phyloP scores from a whole-genome alignment of 2,888 invertebrate genomes.

The Zootermopsis nevadensis region DNA sequence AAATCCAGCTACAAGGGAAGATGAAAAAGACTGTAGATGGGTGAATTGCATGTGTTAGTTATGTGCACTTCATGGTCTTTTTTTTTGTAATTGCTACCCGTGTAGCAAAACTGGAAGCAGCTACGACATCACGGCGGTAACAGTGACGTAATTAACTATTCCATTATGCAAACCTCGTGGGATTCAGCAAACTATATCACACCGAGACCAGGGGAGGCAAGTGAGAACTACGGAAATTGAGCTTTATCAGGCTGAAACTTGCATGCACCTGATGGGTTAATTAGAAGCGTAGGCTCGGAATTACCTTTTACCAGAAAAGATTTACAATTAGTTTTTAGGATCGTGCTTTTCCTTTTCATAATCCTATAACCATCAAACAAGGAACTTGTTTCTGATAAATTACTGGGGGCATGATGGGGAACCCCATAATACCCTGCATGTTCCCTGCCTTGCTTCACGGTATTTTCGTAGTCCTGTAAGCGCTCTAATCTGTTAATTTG shows the following conservation, averaged over 20 bases:
- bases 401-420: no score
- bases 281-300: neutral
- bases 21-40: no score
- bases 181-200: no score
- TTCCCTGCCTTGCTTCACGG: no score
- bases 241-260: neutral
- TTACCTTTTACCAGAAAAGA: neutral
- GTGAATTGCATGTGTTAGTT: no score
- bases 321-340: neutral
- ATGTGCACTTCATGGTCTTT: neutral
- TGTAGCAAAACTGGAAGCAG: neutral
- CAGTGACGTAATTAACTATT: conserved; percentile 7
- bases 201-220: neutral
- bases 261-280: neutral
- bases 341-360: no score
- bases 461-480: no score
- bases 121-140: neutral
- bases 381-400: no score
- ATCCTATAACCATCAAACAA: no score
- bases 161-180: neutral
- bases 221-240: neutral
- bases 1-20: no score
- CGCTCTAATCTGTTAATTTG: no score
- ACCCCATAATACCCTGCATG: no score
- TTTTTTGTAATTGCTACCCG: neutral